Evolutionary conservation across 2,797 vertebrate genomes (phyloP).

Genomic region (Rhynchonycteris naso): DNA sequence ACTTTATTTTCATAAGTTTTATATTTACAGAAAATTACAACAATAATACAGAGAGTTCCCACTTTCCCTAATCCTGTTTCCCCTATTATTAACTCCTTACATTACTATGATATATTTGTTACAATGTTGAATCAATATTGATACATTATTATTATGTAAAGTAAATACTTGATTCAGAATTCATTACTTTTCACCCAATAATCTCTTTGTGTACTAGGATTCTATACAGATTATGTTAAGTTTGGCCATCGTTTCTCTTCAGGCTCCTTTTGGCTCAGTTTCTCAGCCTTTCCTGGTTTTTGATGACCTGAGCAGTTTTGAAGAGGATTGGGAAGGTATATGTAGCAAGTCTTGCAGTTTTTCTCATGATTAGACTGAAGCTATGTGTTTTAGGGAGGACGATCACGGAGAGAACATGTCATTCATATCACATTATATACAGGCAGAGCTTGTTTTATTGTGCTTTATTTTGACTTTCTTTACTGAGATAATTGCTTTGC

Average conservation of each 20-base stretch:
- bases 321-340: neutral
- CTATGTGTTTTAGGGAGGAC: neutral
- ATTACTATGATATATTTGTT: neutral
- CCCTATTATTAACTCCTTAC: neutral
- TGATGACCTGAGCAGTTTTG: neutral
- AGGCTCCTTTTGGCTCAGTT: neutral
- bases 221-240: neutral
- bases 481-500: neutral
- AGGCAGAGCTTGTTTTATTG: neutral
- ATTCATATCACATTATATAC: neutral
- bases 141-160: neutral
- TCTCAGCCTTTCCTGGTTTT: neutral
- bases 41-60: neutral
- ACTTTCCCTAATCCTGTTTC: neutral
- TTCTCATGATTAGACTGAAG: neutral
- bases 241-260: neutral
- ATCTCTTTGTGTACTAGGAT: neutral
- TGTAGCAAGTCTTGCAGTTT: neutral
- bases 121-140: neutral
- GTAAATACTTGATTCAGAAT: neutral
- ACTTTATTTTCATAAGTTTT: neutral
- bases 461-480: neutral
- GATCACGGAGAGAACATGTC: neutral
- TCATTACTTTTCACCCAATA: neutral
- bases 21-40: neutral